Percentiles rank a stretch among this genome's conserved stretches.
Conservation (phyloP, 2,888 invertebrate genomes). For the Acleris emargana region DNA sequence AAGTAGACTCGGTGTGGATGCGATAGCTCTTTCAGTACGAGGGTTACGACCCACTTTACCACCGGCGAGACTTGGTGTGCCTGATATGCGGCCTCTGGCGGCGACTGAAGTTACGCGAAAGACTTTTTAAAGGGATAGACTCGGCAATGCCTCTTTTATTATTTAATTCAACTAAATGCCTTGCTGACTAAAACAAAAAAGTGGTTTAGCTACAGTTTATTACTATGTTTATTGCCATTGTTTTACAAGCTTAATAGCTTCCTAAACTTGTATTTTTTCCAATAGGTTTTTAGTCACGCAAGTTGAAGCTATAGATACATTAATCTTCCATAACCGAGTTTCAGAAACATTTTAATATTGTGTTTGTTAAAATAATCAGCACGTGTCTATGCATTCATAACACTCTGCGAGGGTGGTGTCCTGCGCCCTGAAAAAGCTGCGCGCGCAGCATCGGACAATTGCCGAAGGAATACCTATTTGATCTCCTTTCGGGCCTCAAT, state of each 20-base stretch:
- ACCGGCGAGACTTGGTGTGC: slow-evolving; percentile 76
- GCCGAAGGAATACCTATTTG: slow-evolving; percentile 52
- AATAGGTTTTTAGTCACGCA: neutral
- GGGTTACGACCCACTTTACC: slow-evolving; percentile 68
- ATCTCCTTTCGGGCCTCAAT: slow-evolving; percentile 46
- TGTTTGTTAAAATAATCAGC: slow-evolving; percentile 12
- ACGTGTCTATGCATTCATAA: slow-evolving; percentile 67
- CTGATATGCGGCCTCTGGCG: slow-evolving; percentile 73
- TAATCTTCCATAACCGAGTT: neutral
- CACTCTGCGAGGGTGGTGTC: slow-evolving; percentile 62
- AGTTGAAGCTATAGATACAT: neutral
- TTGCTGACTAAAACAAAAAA: no score
- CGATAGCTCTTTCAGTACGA: slow-evolving; percentile 42
- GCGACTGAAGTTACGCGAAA: slow-evolving; percentile 61
- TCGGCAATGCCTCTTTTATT: slow-evolving; percentile 43
- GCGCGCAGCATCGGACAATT: slow-evolving; percentile 71
- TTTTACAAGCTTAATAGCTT: neutral
- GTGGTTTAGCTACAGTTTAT: neutral
- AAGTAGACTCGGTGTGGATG: slow-evolving; percentile 3
- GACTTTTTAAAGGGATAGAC: slow-evolving; percentile 58
- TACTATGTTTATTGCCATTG: neutral
- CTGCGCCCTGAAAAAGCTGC: slow-evolving; percentile 78
- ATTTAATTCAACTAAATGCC: neutral
- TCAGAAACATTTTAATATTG: neutral
- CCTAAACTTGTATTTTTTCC: neutral